Evolutionary conservation across 1,140 invertebrate species (phyloP).

Genomic region (Drosophila ironensis): DNA sequence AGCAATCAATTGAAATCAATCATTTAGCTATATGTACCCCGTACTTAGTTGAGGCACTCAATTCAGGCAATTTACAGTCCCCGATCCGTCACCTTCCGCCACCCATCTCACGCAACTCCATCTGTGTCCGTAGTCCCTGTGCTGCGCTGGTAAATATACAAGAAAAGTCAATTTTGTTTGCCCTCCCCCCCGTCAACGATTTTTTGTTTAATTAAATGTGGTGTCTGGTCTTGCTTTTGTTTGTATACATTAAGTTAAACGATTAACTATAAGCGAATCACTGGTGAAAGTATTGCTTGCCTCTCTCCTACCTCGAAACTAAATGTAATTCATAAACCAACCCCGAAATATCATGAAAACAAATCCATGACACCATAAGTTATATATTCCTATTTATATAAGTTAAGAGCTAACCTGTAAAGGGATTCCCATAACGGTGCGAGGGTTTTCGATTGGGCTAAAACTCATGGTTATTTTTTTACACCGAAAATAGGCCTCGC

Average conservation of each 20-base stretch:
- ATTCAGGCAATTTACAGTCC: slow-evolving; percentile 5
- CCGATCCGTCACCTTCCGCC: slow-evolving; percentile 24
- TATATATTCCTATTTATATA: slow-evolving; percentile 11
- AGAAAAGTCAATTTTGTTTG: slow-evolving; percentile 40
- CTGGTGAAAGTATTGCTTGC: slow-evolving; percentile 67
- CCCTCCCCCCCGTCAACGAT: background rate
- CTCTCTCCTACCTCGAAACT: slow-evolving; percentile 31
- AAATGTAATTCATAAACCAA: slow-evolving; percentile 41
- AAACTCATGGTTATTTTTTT: slow-evolving; percentile 35
- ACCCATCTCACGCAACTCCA: slow-evolving; percentile 35
- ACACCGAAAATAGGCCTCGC: background rate
- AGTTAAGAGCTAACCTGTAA: slow-evolving; percentile 52
- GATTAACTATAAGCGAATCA: slow-evolving; percentile 61
- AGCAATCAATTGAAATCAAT: background rate
- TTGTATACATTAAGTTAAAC: slow-evolving; percentile 32
- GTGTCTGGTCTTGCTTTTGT: slow-evolving; percentile 73
- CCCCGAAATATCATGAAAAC: slow-evolving; percentile 29
- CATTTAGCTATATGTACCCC: no score
- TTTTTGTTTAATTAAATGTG: slow-evolving; percentile 56
- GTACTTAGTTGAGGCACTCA: slow-evolving; percentile 6
- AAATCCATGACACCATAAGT: slow-evolving; percentile 33
- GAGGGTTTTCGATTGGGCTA: slow-evolving; percentile 67
- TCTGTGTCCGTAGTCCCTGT: slow-evolving; percentile 66
- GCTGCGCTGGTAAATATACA: slow-evolving; percentile 71
- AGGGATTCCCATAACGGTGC: slow-evolving; percentile 53